Percentiles rank a stretch among this genome's conserved stretches.
Conservation (phyloP, 2,888 invertebrate genomes). For the Trissolcus brochymenae region DNA sequence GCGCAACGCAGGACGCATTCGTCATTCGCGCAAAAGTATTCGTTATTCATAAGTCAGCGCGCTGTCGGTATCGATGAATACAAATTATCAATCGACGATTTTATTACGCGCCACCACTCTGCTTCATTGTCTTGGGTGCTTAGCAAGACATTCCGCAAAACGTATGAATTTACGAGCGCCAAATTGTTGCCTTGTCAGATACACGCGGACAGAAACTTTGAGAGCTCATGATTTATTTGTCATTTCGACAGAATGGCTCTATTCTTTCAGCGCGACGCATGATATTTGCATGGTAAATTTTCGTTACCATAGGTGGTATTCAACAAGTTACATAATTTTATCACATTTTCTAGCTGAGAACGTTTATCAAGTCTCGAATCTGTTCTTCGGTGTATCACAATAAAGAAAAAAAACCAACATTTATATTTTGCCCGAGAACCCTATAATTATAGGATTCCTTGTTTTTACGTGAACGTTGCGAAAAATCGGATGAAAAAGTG, state of each 20-base stretch:
- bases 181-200: slow-evolving; percentile 31
- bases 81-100: slow-evolving; percentile 58
- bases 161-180: slow-evolving; percentile 48
- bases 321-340: too few species aligned
- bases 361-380: slow-evolving; percentile 9
- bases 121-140: slow-evolving; percentile 45
- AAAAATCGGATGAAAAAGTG: background rate
- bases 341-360: background rate
- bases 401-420: too few species aligned
- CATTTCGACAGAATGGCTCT: slow-evolving; percentile 35
- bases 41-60: slow-evolving; percentile 60
- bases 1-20: slow-evolving; percentile 56
- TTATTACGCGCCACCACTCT: slow-evolving; percentile 48
- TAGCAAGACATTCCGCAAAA: slow-evolving; percentile 52
- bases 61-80: slow-evolving; percentile 59
- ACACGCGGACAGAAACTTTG: too few species aligned
- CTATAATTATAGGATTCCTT: background rate
- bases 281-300: background rate
- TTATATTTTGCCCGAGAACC: background rate
- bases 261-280: slow-evolving; percentile 14
- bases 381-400: too few species aligned
- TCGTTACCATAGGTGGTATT: too few species aligned
- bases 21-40: slow-evolving; percentile 54
- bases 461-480: background rate
- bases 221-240: slow-evolving; percentile 34